These are phyloP conservation scores for Genyomyrus donnyi DNA, from an alignment of 2,113 vertebrate species.

Conservation along the genomic window DNA sequence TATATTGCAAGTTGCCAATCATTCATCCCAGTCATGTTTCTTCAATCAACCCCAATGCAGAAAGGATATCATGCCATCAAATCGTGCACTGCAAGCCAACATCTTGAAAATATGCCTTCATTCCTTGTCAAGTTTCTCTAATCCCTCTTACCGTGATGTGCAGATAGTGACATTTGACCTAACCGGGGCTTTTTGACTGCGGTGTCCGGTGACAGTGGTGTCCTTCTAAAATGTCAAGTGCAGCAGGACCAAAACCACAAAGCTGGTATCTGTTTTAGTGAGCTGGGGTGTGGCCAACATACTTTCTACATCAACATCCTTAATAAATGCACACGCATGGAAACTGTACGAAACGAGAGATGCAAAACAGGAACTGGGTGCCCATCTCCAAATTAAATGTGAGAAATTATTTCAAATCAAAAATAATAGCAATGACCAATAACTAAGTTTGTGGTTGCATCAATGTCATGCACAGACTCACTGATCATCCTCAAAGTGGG, in stretches of 20 bases:
- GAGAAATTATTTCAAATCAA: neutral
- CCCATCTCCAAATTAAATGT: neutral
- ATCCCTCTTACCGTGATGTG: neutral
- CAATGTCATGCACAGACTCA: neutral
- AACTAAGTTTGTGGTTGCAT: neutral
- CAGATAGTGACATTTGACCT: constrained; percentile 6
- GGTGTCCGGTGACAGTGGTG: neutral
- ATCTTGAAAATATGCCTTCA: neutral
- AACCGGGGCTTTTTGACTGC: neutral
- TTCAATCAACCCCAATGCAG: neutral
- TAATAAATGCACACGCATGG: constrained; percentile 9
- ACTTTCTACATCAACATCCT: constrained; percentile 19
- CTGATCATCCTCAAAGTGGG: neutral
- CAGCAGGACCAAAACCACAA: constrained; percentile 13
- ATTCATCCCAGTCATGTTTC: neutral
- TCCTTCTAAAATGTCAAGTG: neutral
- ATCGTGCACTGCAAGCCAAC: neutral
- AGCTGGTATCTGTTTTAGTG: constrained; percentile 21
- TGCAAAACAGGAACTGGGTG: constrained; percentile 15
- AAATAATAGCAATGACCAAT: neutral
- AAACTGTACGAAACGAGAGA: constrained; percentile 12
- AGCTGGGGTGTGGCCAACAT: constrained; percentile 16
- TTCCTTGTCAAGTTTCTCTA: neutral
- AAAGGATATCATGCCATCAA: neutral
- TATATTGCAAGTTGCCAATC: neutral